phyloP scores from a whole-genome alignment of 92 coral and sea anemone species.

The Virgularia gustaviana region DNA sequence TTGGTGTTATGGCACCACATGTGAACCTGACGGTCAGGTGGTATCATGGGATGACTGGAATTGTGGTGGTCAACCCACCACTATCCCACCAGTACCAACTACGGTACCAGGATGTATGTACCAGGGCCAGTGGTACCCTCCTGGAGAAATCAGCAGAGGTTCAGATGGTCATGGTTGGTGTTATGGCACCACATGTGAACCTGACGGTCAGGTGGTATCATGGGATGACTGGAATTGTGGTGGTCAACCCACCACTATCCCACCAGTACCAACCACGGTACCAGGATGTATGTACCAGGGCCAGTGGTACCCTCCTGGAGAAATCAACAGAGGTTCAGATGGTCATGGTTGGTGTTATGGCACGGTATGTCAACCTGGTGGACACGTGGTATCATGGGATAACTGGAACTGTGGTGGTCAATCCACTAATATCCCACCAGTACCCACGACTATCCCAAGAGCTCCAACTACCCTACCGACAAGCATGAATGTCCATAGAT shows the following conservation, averaged over 20 bases:
- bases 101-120: conserved; percentile 1
- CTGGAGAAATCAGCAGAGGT: conserved; percentile 4
- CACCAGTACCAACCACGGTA: background rate
- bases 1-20: background rate
- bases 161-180: conserved; percentile 19
- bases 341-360: background rate
- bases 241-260: background rate
- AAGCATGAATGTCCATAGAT: no score
- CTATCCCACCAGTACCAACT: background rate
- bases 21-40: conserved; percentile 1
- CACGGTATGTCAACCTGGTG: background rate
- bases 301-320: background rate
- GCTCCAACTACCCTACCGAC: no score
- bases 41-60: conserved; percentile 11
- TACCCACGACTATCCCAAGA: no score
- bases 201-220: background rate
- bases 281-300: background rate
- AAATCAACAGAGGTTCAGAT: background rate
- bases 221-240: conserved; percentile 35
- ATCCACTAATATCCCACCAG: no score
- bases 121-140: conserved; percentile 8
- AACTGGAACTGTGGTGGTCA: background rate
- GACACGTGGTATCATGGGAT: background rate
- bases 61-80: background rate
- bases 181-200: background rate